Evolutionary conservation across 2,888 invertebrate genomes (phyloP).

Genomic region (Shargacucullia verbasci): DNA sequence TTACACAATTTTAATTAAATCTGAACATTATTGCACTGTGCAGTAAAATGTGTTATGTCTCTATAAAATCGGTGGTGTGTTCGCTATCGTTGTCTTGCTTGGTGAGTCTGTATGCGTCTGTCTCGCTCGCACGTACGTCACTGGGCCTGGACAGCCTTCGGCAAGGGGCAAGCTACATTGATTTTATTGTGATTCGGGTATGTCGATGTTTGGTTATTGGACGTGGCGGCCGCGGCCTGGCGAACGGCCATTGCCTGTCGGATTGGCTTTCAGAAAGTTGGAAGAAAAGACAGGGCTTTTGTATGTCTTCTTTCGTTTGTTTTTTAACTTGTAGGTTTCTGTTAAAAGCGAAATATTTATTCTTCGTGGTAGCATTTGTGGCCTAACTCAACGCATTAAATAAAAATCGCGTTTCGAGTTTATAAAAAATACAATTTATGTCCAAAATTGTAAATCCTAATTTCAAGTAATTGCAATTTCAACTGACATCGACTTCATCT

Average conservation of each 20-base stretch:
- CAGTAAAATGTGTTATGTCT: constrained; percentile 67
- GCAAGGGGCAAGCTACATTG: constrained; percentile 68
- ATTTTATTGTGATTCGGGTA: constrained; percentile 66
- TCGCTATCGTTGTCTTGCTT: constrained; percentile 49
- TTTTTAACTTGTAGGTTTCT: constrained; percentile 24
- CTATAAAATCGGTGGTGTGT: constrained; percentile 61
- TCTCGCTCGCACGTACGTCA: constrained; percentile 58
- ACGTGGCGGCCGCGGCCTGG: constrained; percentile 14
- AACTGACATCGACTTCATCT: constrained; percentile 28
- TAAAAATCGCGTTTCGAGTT: no score
- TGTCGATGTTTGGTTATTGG: constrained; percentile 52
- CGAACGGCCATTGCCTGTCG: constrained; percentile 27
- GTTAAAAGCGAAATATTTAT: constrained; percentile 19
- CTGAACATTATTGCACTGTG: constrained; percentile 57
- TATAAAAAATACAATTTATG: no score
- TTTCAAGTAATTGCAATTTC: no score
- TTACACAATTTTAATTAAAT: constrained; percentile 66
- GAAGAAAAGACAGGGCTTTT: constrained; percentile 20
- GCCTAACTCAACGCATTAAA: constrained; percentile 22
- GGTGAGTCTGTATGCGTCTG: constrained; percentile 24
- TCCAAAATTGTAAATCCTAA: no score
- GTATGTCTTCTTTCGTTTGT: constrained; percentile 25
- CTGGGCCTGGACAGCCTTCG: constrained; percentile 63
- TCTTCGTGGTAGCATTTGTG: constrained; percentile 1
- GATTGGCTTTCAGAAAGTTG: constrained; percentile 34